These are phyloP conservation scores for Tylochromis polylepis DNA, from an alignment of 2,113 vertebrate species.

Conservation along the genomic window DNA sequence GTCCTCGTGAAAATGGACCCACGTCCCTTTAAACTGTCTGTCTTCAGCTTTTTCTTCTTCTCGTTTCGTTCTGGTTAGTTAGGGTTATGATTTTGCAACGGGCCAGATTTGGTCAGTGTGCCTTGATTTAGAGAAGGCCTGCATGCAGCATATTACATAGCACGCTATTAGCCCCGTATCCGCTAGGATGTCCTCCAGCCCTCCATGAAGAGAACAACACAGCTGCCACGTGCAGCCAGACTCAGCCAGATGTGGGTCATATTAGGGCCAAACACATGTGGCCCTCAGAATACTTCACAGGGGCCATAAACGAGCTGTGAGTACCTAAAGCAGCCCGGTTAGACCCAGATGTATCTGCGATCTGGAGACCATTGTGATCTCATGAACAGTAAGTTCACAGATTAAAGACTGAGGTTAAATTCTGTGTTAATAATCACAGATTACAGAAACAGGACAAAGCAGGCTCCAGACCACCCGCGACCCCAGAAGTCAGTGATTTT, in stretches of 20 bases:
- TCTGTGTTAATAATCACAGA: neutral
- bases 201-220: neutral
- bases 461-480: neutral
- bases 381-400: neutral
- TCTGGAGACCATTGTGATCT: neutral
- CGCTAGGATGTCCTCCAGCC: neutral
- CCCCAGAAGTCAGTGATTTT: neutral
- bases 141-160: neutral
- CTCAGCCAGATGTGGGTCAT: neutral
- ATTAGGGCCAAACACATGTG: neutral
- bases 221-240: neutral
- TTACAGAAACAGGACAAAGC: neutral
- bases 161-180: neutral
- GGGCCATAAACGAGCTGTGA: neutral
- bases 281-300: neutral
- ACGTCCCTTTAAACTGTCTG: neutral
- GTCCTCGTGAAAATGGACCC: neutral
- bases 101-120: neutral
- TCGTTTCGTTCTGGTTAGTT: neutral
- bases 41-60: neutral
- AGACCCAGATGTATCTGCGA: neutral
- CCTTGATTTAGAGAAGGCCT: neutral
- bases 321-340: neutral
- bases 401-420: neutral
- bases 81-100: neutral